phyloP scores from a whole-genome alignment of 1,140 invertebrate species.

The Uloborus diversus region DNA sequence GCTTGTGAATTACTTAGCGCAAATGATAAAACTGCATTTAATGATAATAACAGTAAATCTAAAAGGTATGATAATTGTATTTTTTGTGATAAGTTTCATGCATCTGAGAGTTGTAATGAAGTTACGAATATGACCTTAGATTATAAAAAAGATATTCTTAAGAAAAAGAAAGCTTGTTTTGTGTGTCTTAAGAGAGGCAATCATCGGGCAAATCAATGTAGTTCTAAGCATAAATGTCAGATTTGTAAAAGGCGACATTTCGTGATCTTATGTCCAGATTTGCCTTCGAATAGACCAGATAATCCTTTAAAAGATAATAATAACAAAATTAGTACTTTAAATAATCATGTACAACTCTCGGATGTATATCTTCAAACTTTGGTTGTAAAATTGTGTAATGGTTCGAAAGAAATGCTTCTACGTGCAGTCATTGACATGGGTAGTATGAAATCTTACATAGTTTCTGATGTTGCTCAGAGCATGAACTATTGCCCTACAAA shows the following conservation, averaged over 20 bases:
- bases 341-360: background rate
- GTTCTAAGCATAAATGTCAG: background rate
- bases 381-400: slow-evolving; percentile 5
- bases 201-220: background rate
- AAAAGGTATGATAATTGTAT: background rate
- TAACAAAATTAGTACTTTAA: background rate
- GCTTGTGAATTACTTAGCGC: too few species aligned
- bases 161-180: background rate
- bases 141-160: background rate
- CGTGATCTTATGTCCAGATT: background rate
- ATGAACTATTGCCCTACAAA: background rate
- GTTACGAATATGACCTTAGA: background rate
- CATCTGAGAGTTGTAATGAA: slow-evolving; percentile 1
- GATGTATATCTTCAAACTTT: slow-evolving; percentile 20
- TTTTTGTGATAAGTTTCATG: slow-evolving; percentile 1
- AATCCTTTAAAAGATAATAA: background rate
- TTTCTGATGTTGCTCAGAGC: background rate
- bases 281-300: background rate
- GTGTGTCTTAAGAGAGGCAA: background rate
- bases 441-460: background rate
- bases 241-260: slow-evolving; percentile 9
- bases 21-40: background rate
- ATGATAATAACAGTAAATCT: background rate
- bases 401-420: background rate
- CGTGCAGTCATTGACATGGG: background rate